Percentiles rank a stretch among this genome's conserved stretches.
These are phyloP conservation scores for Leptarthrus brevirostris DNA, from an alignment of 2,888 invertebrate species.

Conservation along the genomic window DNA sequence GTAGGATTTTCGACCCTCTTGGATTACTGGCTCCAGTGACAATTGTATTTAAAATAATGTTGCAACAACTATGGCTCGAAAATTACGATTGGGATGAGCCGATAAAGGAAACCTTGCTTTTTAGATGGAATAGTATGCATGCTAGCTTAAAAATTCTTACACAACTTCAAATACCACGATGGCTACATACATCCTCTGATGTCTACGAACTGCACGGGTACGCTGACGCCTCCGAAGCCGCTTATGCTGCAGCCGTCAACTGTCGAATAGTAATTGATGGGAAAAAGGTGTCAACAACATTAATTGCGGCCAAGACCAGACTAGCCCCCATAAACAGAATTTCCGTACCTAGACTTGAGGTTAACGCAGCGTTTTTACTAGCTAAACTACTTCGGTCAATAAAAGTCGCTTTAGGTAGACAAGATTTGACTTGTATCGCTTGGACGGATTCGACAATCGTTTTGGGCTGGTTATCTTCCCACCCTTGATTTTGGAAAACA, in stretches of 20 bases:
- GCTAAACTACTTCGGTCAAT: neutral
- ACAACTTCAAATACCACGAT: neutral
- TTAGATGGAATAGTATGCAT: neutral
- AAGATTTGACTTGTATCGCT: too few species aligned
- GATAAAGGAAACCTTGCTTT: neutral
- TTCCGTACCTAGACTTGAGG: too few species aligned
- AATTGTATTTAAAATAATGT: neutral
- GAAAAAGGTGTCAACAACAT: too few species aligned
- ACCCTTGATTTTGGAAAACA: constrained; percentile 6
- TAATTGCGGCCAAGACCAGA: too few species aligned
- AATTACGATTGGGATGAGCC: neutral
- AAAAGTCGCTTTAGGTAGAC: too few species aligned
- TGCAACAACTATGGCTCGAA: constrained; percentile 3
- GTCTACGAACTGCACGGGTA: neutral
- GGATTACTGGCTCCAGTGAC: neutral
- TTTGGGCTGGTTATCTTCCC: constrained; percentile 20
- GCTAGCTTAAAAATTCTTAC: neutral
- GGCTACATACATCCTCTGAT: neutral
- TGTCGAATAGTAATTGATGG: neutral
- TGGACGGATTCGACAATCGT: too few species aligned
- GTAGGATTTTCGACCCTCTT: neutral
- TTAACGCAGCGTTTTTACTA: neutral
- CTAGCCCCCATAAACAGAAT: neutral
- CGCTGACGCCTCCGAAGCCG: neutral
- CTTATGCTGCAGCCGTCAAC: neutral